Conservation (phyloP, 92 coral and sea anemone species). For the Parazoanthus swiftii region DNA sequence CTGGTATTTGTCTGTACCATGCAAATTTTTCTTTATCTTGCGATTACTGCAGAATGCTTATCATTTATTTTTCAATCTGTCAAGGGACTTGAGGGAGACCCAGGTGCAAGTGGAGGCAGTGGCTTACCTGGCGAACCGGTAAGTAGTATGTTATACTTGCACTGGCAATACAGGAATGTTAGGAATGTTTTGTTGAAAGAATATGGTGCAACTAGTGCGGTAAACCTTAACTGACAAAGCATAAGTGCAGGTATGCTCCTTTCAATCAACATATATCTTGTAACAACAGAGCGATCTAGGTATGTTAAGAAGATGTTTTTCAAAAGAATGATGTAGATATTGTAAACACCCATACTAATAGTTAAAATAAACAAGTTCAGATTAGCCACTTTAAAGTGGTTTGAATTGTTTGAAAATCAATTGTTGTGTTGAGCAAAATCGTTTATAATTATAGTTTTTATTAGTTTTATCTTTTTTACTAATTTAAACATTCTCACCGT, state of each 20-base stretch:
- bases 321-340: neutral
- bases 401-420: too few relatives aligned
- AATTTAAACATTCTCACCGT: too few relatives aligned
- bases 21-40: neutral
- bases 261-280: neutral
- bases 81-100: constrained; percentile 18
- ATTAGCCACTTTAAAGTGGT: neutral
- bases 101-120: constrained; percentile 1
- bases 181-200: neutral
- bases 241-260: neutral
- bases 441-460: too few relatives aligned
- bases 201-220: neutral
- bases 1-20: neutral
- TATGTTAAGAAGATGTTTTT: too few relatives aligned
- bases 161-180: neutral
- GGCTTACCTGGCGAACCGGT: constrained; percentile 2
- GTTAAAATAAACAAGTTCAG: neutral
- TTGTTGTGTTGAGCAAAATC: neutral
- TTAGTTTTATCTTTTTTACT: too few relatives aligned
- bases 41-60: neutral
- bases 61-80: neutral
- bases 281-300: neutral
- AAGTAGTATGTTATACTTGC: neutral
- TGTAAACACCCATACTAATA: too few relatives aligned
- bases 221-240: too few relatives aligned